Evolutionary conservation across 2,888 invertebrate species (phyloP), one percentile per base, ranked within the genome.

Genomic region (Chloromyia formosa): DNA sequence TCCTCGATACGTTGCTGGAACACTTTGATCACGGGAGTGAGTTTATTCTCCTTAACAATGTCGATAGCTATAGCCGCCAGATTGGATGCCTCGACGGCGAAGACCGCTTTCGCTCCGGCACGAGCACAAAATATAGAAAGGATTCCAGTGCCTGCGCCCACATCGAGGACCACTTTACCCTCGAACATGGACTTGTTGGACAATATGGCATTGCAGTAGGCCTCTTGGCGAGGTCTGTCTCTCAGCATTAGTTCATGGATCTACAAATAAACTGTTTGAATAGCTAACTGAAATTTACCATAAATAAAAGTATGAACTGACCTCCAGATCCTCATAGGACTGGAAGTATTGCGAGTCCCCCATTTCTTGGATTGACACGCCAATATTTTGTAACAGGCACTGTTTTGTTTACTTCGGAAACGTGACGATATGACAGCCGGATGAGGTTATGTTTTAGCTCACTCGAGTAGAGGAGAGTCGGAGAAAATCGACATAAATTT

Each of bases 91-190:
- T 95, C 95, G 0, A 95, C 89, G 9, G 95, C 94, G 83, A 91
- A 94, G 0, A 96, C 96, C 83, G 91, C 91, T 75, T 89, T 89
- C 4, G 97, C 97, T n/a, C 97, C 97, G 40, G 94, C 96, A 76
- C 83, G 88, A 0, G 94, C 96, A 84, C 94, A 95, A 84, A 96
- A 95, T 81, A 96, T 87, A 1, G 96, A 95, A 27, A 98, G 86
- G 79, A 98, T 94, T 27, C 97, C 94, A 18, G 94, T 93, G 1
- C 95, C 95, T 76, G 94, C 92, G 1, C 95, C 95, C 71, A 95
- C 91, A 86, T 95, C 95, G 87, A 97, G 88, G 0, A 97, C 93
- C 73, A 90, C 83, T 88, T 95, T 96, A 76, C 90, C 91, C 80
- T 89, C 87, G 80, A 97, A 93, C 74, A 89, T 83, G 1, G 88